phyloP scores from a whole-genome alignment of 2,113 vertebrate genomes.

The Lynx canadensis region DNA sequence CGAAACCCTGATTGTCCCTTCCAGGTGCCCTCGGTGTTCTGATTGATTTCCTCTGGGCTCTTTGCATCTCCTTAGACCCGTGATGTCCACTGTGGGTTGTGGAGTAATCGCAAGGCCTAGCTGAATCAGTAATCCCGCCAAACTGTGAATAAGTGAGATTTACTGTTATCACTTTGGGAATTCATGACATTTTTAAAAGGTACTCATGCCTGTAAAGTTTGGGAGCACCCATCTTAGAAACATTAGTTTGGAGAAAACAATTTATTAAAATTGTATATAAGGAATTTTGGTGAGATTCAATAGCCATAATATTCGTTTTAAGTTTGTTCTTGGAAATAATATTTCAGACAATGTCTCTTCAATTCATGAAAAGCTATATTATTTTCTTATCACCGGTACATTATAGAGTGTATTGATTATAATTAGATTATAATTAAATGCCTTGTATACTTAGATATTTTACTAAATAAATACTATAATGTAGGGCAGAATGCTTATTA shows the following conservation, averaged over 20 bases:
- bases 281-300: conserved; percentile 1
- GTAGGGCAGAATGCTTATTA: not conserved
- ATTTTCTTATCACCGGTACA: conserved; percentile 17
- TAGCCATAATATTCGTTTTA: conserved; percentile 38
- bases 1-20: not conserved
- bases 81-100: not conserved
- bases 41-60: not conserved
- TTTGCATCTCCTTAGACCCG: not conserved
- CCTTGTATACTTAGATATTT: not conserved
- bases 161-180: not conserved
- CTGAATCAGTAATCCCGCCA: not conserved
- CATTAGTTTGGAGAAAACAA: conserved; percentile 3
- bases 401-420: not conserved
- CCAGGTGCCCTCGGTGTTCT: not conserved
- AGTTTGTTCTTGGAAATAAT: conserved; percentile 27
- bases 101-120: not conserved
- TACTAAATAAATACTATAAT: not conserved
- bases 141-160: conserved; percentile 45
- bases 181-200: conserved; percentile 39
- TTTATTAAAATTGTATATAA: conserved; percentile 39
- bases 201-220: not conserved
- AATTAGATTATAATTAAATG: conserved; percentile 22
- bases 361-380: not conserved
- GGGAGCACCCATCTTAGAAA: not conserved
- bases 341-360: conserved; percentile 30